Evolutionary conservation across 2,888 invertebrate genomes (phyloP), one percentile per base, ranked within the genome.

Genomic region (Brachylomia viminalis): DNA sequence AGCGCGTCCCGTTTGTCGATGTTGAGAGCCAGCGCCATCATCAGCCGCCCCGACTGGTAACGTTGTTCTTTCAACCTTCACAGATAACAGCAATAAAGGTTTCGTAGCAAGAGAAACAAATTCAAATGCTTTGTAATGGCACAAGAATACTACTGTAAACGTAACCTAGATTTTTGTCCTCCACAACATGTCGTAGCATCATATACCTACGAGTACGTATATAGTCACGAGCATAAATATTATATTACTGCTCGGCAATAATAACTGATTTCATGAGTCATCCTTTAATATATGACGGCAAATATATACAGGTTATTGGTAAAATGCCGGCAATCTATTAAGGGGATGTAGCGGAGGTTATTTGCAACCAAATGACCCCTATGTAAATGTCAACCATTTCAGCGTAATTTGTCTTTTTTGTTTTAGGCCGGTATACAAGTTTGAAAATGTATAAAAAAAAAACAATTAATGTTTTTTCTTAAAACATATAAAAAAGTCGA

Each of bases 31-130:
- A 97, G 92, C 85, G 97, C 96, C 82, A 92, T 91, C 86, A 94
- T 87, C 66, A 97, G 90, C 30, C 97, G 94, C 64, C 94, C 93
- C n/a, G 94, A 94, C 87, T 97, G 97, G 79, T 94, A 95, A 23
- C 90, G 89, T 87, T 97, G 97, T 79, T 97, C 96, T 84, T 97
- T 94, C 59, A 88, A 69, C 78, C 81, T 83, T 13, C 30, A 72
- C 17, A 72, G 15, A 42, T 38, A 30, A 30, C 30, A 30, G 15
- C 6, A 27, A 72, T 72, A 2, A 30, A 13, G 1, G 11, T 30
- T 72, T 30, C 38, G 13, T 42, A 13, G 15, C 30, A 47, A 23
- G 6, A 30, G 10, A 30, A 15, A 11, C 11, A 23, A n/a, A 54
- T 33, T 52, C 33, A n/a, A 67, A 67, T 52, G 13, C 10, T 49